Base-by-base conservation (phyloP, 2,113 vertebrate genomes). In the Heterochromis multidens region DNA sequence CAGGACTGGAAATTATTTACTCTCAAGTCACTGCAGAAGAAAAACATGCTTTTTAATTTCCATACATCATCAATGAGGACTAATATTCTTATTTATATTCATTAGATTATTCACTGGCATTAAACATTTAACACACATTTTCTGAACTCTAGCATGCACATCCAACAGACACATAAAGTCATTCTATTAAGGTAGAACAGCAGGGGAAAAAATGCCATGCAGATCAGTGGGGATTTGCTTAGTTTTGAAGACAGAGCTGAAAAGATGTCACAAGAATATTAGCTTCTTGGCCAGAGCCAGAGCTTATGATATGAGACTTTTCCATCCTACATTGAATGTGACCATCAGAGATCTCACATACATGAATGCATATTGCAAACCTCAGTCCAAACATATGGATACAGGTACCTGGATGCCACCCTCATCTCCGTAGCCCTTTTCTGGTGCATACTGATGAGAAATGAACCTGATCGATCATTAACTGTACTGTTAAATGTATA, bases 361-460 rank as follows among this genome's bases (percentile, higher is more conserved):
- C 25, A 74, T 74, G 10, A 74, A 56, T 1, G 0, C 16, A 52
- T 4, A 52, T 21, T 31, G 25, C 17, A 52, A 31, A 74, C 43
- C 67, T 52, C 43, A 21, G 27, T 31, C 17, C 43, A 74, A 52
- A 74, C 27, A 29, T 12, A 23, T 23, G 10, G 37, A 9, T 11
- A 12, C 37, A 40, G 37, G 46, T 13, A 6, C 16, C 46, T 52
- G 46, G 16, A 19, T 19, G 46, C 19, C 23, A 70, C 16, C 35
- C 0, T 43, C n/a, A 67, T 67, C 25, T 43, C 4, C 13, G 0
- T 16, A 10, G 40, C 37, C 12, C 35, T 21, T 72, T 2, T 9
- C 67, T 6, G 0, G 5, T 52, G 19, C 43, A 72, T 19, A 49
- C 37, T 1, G 23, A 1, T 72, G 40, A 49, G 3, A 10, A 27